phyloP scores from a whole-genome alignment of 1,140 invertebrate genomes.

The Atta colombica region DNA sequence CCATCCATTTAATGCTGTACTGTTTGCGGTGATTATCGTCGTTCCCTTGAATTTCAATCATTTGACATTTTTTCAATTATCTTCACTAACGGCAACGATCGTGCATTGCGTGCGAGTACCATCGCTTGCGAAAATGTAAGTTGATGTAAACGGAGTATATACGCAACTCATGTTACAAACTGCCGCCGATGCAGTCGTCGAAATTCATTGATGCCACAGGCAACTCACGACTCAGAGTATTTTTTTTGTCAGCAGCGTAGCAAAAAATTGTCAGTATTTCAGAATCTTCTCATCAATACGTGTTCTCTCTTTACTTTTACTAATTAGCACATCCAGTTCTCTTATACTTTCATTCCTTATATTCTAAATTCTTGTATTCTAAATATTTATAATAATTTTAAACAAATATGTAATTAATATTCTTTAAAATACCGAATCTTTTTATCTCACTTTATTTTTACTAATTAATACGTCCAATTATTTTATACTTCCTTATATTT shows the following conservation, averaged over 20 bases:
- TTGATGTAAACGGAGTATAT: slow-evolving; percentile 35
- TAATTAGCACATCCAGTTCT: neutral
- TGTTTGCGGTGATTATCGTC: neutral
- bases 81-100: neutral
- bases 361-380: neutral
- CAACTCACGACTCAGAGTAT: neutral
- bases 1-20: slow-evolving; percentile 1
- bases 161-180: slow-evolving; percentile 37
- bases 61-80: slow-evolving; percentile 48
- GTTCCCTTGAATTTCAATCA: slow-evolving; percentile 42
- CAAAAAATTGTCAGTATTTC: neutral
- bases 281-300: neutral
- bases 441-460: neutral
- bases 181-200: slow-evolving; percentile 3
- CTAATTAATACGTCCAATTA: neutral
- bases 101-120: slow-evolving; percentile 8
- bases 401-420: neutral
- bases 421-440: neutral
- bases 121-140: slow-evolving; percentile 44
- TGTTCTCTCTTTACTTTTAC: neutral
- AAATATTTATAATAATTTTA: neutral
- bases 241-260: slow-evolving; percentile 4
- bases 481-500: neutral
- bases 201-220: slow-evolving; percentile 35
- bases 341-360: neutral